A percentile compares a stretch with the other conserved stretches of the same genome.
Evolutionary conservation across 2,888 invertebrate genomes (phyloP).

Genomic region (Xylota segnis): DNA sequence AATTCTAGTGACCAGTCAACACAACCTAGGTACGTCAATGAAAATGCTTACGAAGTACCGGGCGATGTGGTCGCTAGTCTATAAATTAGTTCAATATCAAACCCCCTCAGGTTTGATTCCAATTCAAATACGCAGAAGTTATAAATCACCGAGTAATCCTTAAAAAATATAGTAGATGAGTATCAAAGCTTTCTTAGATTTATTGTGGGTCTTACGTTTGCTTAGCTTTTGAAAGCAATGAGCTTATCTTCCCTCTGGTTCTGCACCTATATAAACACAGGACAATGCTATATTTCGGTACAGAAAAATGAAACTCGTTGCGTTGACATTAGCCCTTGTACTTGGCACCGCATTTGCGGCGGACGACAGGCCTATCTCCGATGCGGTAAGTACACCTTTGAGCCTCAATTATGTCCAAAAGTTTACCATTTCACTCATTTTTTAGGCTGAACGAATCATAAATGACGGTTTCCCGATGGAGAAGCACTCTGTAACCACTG

Average conservation of each 20-base stretch:
- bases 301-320: conserved; percentile 4
- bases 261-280: conserved; percentile 3
- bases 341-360: conserved; percentile 4
- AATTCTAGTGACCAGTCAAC: too few species aligned
- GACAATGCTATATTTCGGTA: background rate
- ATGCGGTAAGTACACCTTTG: conserved; percentile 4
- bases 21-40: too few species aligned
- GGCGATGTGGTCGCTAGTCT: background rate
- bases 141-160: background rate
- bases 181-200: background rate
- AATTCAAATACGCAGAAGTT: background rate
- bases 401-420: background rate
- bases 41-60: too few species aligned
- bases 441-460: conserved; percentile 79
- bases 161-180: background rate
- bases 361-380: conserved; percentile 7
- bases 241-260: background rate
- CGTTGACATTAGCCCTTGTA: background rate
- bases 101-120: background rate
- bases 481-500: conserved; percentile 88
- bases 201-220: background rate
- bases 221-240: background rate
- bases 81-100: background rate
- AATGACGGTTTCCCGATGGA: conserved; percentile 87
- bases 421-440: background rate